phyloP scores from a whole-genome alignment of 2,113 vertebrate genomes.

The Apteryx mantelli region DNA sequence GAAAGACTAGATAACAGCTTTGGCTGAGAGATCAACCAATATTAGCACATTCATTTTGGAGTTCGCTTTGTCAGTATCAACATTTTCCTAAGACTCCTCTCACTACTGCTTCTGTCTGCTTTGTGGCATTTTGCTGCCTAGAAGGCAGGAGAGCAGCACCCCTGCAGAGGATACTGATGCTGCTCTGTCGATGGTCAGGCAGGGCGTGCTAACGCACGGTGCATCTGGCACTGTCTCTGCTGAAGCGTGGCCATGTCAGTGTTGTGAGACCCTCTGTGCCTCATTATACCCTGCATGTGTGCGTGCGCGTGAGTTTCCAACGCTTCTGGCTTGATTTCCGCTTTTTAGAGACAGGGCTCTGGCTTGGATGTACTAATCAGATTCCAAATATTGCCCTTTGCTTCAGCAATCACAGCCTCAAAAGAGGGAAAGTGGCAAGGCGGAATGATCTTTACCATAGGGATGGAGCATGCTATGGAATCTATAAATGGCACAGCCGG shows the following conservation, averaged over 20 bases:
- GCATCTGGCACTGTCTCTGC: neutral
- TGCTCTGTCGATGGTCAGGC: neutral
- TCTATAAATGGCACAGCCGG: slow-evolving; percentile 68
- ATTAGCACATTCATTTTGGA: neutral
- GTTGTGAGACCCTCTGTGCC: neutral
- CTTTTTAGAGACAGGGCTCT: neutral
- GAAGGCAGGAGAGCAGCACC: neutral
- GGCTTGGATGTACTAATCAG: slow-evolving; percentile 1
- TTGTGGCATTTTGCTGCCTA: neutral
- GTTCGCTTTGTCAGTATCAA: neutral
- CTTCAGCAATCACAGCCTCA: slow-evolving; percentile 56
- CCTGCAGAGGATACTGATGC: slow-evolving; percentile 8
- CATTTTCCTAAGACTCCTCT: neutral
- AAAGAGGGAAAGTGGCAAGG: slow-evolving; percentile 55
- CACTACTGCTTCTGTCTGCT: neutral
- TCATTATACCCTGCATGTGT: fast-evolving
- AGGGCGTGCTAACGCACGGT: neutral
- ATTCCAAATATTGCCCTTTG: slow-evolving; percentile 53
- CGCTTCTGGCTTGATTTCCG: neutral
- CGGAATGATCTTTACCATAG: slow-evolving; percentile 70
- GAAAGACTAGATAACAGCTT: neutral
- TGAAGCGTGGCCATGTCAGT: neutral
- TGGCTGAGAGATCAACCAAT: neutral
- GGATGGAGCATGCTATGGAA: slow-evolving; percentile 48
- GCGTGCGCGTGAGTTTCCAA: fast-evolving